Evolutionary conservation across 1,140 invertebrate genomes (phyloP), one percentile per base, ranked within the genome.

Genomic region (Delia radicum): DNA sequence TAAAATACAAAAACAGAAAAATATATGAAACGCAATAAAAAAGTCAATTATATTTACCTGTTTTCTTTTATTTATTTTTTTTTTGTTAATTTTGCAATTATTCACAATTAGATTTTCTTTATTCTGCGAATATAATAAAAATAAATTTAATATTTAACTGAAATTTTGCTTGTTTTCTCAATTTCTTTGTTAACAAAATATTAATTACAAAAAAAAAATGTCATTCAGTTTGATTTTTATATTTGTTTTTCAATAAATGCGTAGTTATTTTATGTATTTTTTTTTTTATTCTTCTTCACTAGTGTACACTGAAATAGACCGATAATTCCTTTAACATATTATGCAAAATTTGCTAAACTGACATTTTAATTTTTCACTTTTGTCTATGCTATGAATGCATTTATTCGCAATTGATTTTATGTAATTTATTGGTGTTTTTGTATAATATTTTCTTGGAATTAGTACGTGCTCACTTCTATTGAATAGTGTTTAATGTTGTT

Each of bases 231-330:
- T 55, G 6, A 21, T n/a, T 55, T 21, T 55, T 55, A 18, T 55
- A 0, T 48, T 55, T 55, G 21, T 24, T 21, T 37, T 10, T 37
- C 13, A 10, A 7, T 13, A 37, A 55, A 55, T 55, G 48, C 48
- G 48, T 55, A 55, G 48, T 55, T 8, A 55, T 55, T 21, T 55
- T 55, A 21, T 55, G 21, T 21, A 55, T n/a, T n/a, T 67, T 18
- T 31, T 37, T 37, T 37, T 69, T 33, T 7, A 18, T 10, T 1
- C 37, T 24, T 21, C 29, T 69, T 69, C 65, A 69, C 65, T 69
- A 69, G 65, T 69, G 33, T 69, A 27, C 65, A 69, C 65, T 69
- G 65, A 69, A 69, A 69, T 29, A 33, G 65, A 69, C 29, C 37
- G 65, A 69, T 33, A 12, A 33, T 24, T 69, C 21, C n/a, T 4